A percentile compares a stretch with the other conserved stretches of the same genome.
These are phyloP conservation scores for Cryptoprocta ferox DNA, from an alignment of 2,797 vertebrate species.

Conservation along the genomic window DNA sequence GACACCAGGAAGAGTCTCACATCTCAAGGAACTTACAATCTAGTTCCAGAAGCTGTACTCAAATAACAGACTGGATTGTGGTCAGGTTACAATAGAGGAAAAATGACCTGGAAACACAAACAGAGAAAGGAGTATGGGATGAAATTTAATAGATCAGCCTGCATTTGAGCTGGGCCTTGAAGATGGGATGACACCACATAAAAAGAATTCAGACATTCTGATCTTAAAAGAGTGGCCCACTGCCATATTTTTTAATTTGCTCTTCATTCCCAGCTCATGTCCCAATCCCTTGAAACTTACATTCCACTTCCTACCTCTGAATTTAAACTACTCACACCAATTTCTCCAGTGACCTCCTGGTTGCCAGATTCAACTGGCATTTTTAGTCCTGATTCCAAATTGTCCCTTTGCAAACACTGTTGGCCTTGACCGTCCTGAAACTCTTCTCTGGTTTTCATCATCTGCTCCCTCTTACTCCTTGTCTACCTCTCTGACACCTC, in stretches of 20 bases:
- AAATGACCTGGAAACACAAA: not conserved
- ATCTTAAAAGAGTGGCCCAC: not conserved
- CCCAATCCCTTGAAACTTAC: not conserved
- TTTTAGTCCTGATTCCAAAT: conserved; percentile 16
- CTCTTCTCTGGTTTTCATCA: not conserved
- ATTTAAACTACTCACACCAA: not conserved
- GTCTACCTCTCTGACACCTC: not conserved
- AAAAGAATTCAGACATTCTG: not conserved
- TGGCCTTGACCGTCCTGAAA: not conserved
- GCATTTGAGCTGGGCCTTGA: not conserved
- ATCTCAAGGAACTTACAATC: not conserved
- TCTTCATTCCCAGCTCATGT: not conserved
- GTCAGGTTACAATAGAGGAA: not conserved
- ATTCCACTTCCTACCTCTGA: not conserved
- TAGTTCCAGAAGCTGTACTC: not conserved
- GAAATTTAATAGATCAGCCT: not conserved
- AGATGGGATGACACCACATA: not conserved
- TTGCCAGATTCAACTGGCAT: not conserved
- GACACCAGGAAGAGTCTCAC: not conserved
- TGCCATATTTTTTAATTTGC: not conserved
- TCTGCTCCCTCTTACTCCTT: not conserved
- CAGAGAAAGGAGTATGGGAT: not conserved
- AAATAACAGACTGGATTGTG: not conserved
- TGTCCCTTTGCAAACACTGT: not conserved
- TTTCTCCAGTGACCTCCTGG: not conserved